Evolutionary conservation across 2,113 vertebrate species (phyloP).

Genomic region (Panthera tigris): DNA sequence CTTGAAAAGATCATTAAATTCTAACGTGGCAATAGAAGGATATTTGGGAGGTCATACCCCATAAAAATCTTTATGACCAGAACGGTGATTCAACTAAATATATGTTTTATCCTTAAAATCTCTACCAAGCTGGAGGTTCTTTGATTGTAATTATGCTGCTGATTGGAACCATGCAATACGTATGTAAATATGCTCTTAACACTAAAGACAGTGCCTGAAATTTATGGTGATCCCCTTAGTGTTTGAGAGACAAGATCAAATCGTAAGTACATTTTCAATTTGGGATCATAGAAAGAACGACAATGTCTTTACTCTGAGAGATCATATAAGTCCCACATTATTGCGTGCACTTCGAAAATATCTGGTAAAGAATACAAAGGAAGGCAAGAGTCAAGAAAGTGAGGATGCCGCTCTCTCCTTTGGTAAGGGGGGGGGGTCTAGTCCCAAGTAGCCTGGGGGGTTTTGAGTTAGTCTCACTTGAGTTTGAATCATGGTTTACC

Average conservation of each 20-base stretch:
- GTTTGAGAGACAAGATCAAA: slow-evolving; percentile 34
- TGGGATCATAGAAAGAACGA: background rate
- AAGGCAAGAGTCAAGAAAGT: background rate
- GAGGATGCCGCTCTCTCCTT: background rate
- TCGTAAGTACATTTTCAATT: slow-evolving; percentile 4
- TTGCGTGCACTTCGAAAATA: slow-evolving; percentile 7
- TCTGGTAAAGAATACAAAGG: background rate
- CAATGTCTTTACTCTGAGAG: background rate
- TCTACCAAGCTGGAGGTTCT: background rate
- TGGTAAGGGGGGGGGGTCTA: background rate
- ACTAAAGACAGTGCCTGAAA: background rate
- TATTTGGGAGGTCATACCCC: background rate
- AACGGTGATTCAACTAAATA: background rate
- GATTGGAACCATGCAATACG: background rate
- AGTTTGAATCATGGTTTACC: background rate
- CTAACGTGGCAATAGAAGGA: background rate
- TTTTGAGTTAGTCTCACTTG: background rate
- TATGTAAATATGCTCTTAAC: background rate
- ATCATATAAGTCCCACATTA: background rate
- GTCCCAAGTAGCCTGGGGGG: background rate
- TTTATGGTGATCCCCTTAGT: background rate
- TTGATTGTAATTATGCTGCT: background rate
- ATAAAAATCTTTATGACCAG: background rate
- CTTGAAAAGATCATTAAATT: background rate
- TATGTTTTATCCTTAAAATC: background rate